Percentiles rank a stretch among this genome's conserved stretches.
Conservation (phyloP, 2,113 vertebrate species). For the Platanista minor region DNA sequence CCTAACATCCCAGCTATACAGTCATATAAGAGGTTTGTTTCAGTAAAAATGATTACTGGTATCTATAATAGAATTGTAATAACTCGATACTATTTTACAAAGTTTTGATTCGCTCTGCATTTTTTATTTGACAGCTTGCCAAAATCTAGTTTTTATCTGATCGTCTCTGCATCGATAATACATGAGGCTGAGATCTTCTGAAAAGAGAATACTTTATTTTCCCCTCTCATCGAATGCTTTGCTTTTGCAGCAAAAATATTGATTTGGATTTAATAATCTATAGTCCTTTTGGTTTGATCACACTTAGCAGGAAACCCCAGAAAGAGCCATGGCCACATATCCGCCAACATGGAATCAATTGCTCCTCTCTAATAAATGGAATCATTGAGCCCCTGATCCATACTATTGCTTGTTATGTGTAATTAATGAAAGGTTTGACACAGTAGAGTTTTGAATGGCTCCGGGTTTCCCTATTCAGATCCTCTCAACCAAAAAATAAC, state of each 20-base stretch:
- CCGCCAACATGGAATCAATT: constrained; percentile 71
- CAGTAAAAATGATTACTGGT: constrained; percentile 82
- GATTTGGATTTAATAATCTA: constrained; percentile 80
- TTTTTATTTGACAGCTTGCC: constrained; percentile 83
- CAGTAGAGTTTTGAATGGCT: constrained; percentile 33
- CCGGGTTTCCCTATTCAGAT: constrained; percentile 42
- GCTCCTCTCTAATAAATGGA: constrained; percentile 69
- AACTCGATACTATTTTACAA: constrained; percentile 86
- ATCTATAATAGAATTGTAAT: constrained; percentile 82
- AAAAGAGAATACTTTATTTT: constrained; percentile 64
- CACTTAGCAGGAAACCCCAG: constrained; percentile 71
- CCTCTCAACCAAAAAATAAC: constrained; percentile 41
- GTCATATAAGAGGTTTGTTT: constrained; percentile 72
- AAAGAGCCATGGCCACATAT: constrained; percentile 69
- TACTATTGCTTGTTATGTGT: constrained; percentile 56
- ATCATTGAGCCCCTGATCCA: constrained; percentile 73
- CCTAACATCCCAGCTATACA: constrained; percentile 71
- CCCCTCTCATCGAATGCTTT: constrained; percentile 61
- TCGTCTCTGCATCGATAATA: constrained; percentile 85
- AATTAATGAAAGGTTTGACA: constrained; percentile 50
- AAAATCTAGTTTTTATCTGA: constrained; percentile 84
- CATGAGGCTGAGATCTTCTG: constrained; percentile 79
- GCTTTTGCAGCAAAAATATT: constrained; percentile 80
- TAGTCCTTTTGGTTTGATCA: constrained; percentile 76
- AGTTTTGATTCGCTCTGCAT: constrained; percentile 84